Conservation (phyloP, 2,113 vertebrate species). For the Chaetops frenatus region DNA sequence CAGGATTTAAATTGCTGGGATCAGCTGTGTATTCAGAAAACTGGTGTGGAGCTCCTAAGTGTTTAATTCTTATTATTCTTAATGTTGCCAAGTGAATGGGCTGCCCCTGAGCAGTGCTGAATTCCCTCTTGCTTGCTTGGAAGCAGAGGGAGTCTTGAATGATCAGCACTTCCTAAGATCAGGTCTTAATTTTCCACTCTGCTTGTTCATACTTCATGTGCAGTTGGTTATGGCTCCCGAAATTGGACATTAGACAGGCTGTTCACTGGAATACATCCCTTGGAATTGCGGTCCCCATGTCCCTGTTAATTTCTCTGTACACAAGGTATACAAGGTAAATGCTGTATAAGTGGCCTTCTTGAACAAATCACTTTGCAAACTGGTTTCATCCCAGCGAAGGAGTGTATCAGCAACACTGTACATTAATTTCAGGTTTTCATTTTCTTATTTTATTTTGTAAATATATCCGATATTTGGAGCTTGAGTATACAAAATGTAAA, state of each 20-base stretch:
- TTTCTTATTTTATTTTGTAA: conserved; percentile 99
- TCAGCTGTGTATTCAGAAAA: background rate
- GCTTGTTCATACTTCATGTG: background rate
- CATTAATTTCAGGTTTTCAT: conserved; percentile 87
- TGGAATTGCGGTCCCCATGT: background rate
- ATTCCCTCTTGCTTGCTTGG: background rate
- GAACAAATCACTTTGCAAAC: conserved; percentile 71
- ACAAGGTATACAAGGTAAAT: conserved; percentile 26
- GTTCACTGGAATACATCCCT: background rate
- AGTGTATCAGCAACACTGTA: conserved; percentile 86
- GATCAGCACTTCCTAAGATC: background rate
- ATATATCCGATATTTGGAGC: conserved; percentile 95
- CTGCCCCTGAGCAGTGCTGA: background rate
- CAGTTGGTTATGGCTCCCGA: background rate
- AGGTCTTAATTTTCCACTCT: background rate
- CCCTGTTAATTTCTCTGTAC: conserved; percentile 6
- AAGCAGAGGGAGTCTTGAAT: background rate
- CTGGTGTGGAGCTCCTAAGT: background rate
- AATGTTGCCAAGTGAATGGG: background rate
- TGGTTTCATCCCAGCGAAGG: conserved; percentile 71
- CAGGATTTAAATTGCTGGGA: background rate
- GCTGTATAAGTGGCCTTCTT: conserved; percentile 73
- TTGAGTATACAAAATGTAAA: conserved; percentile 99
- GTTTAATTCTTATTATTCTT: background rate
- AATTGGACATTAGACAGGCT: background rate